A percentile compares a stretch with the other conserved stretches of the same genome.
Evolutionary conservation across 53 echinoderm and acorn worm genomes (phyloP).

Genomic region (Crossaster papposus): DNA sequence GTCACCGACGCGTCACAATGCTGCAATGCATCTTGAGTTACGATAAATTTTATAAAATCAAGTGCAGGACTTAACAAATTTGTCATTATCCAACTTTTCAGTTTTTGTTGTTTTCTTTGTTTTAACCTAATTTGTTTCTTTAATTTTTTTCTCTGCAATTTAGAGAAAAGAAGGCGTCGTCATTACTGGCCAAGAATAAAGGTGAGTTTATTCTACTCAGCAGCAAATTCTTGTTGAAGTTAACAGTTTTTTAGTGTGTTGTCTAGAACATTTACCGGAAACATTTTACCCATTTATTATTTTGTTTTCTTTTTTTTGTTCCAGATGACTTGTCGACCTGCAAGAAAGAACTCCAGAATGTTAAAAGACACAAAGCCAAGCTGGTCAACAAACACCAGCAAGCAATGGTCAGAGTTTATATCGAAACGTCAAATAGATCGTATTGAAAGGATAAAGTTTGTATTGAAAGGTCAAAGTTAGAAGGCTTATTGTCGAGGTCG

Average conservation of each 20-base stretch:
- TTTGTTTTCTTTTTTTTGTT: not conserved
- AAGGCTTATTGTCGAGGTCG: too few species aligned
- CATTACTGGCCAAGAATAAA: conserved; percentile 57
- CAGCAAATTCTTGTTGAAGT: not conserved
- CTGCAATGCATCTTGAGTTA: too few species aligned
- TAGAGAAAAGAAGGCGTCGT: conserved; percentile 56
- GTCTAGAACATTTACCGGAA: too few species aligned
- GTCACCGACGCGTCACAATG: too few species aligned
- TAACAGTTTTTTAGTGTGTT: not conserved
- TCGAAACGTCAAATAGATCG: too few species aligned
- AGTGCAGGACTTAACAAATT: not conserved
- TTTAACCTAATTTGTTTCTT: not conserved
- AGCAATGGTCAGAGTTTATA: conserved; percentile 66
- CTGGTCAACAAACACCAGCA: conserved; percentile 34
- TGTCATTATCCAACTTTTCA: not conserved
- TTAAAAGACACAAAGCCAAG: conserved; percentile 25
- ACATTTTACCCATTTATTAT: too few species aligned
- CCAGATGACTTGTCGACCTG: conserved; percentile 52
- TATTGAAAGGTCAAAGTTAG: not conserved
- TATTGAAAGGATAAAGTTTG: conserved; percentile 66
- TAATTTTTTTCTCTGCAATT: conserved; percentile 27
- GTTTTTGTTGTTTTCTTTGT: not conserved
- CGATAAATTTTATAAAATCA: too few species aligned
- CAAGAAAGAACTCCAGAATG: conserved; percentile 59
- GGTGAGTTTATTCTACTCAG: conserved; percentile 10